These are phyloP conservation scores for Eupristina koningsbergeri DNA, from an alignment of 1,140 invertebrate genomes.

Conservation along the genomic window DNA sequence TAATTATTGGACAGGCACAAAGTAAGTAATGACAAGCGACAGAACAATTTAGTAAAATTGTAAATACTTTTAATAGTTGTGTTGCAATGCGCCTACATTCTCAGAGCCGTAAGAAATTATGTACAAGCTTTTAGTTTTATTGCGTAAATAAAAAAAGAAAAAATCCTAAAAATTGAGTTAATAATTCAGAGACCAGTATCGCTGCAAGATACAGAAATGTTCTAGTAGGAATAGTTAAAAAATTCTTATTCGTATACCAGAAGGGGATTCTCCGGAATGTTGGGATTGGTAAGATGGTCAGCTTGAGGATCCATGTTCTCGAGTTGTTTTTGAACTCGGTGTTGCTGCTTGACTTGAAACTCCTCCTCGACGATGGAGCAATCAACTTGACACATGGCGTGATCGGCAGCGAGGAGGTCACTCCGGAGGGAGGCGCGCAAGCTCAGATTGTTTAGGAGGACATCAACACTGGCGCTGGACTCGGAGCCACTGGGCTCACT, in stretches of 20 bases:
- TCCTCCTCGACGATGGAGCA: slow-evolving; percentile 53
- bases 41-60: no score
- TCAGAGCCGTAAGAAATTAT: no score
- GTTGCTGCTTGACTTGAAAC: slow-evolving; percentile 19
- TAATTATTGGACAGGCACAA: neutral
- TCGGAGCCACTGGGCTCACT: slow-evolving; percentile 64
- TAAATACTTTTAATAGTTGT: no score
- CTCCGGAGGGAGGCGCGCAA: slow-evolving; percentile 63
- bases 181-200: no score
- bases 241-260: neutral
- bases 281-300: slow-evolving; percentile 2
- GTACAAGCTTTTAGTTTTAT: no score
- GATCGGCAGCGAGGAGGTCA: slow-evolving; percentile 61
- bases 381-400: slow-evolving; percentile 56
- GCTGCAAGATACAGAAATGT: no score
- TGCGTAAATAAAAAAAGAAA: no score
- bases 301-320: neutral
- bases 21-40: no score
- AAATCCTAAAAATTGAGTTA: no score
- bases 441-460: slow-evolving; percentile 65
- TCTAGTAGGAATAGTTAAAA: no score
- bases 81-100: no score
- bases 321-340: neutral
- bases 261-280: neutral
- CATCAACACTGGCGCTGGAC: slow-evolving; percentile 64